Evolutionary conservation across 2,113 vertebrate species (phyloP), one percentile per base, ranked within the genome.

Genomic region (Colinus virginianus): DNA sequence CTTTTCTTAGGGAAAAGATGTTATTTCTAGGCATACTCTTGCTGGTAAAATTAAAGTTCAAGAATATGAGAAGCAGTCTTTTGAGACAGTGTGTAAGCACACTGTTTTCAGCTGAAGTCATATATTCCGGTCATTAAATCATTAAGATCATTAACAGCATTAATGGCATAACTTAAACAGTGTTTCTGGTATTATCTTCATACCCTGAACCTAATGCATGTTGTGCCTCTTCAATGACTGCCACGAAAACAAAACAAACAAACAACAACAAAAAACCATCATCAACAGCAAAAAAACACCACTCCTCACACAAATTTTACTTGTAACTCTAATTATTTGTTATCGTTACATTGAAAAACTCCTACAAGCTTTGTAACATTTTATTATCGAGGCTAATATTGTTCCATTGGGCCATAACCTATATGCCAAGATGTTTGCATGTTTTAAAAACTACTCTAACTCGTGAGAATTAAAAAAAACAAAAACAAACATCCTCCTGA

Each of bases 371-470:
- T 43, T 43, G 36, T 13, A 43, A 14, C 11, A 8, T 32, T 62
- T 42, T 66, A 40, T 15, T 32, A 18, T 49, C 67, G 23, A 59
- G 34, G 43, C 32, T 81, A 38, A 26, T 51, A 6, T 7, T 17
- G 13, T 36, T 67, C 59, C 14, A 6, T 5, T 59, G 38, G 12
- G n/a, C 36, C 28, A 5, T 18, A 25, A 55, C 15, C 67, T 48
- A 32, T 4, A 18, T 0, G 0, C 26, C 40, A n/a, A 48, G 11
- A n/a, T n/a, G 53, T 56, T 77, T 17, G 34, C 14, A 7, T 0
- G 0, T 51, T 62, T 66, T 30, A 43, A 69, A 80, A 80, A 25
- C 21, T 23, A 4, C 15, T 68, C 8, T 70, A 48, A 43, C 17
- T 40, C 9, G 11, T 40, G 40, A 40, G 40, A 40, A 40, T 40